phyloP scores from a whole-genome alignment of 2,888 invertebrate genomes.

The Dolichopus griseipennis region DNA sequence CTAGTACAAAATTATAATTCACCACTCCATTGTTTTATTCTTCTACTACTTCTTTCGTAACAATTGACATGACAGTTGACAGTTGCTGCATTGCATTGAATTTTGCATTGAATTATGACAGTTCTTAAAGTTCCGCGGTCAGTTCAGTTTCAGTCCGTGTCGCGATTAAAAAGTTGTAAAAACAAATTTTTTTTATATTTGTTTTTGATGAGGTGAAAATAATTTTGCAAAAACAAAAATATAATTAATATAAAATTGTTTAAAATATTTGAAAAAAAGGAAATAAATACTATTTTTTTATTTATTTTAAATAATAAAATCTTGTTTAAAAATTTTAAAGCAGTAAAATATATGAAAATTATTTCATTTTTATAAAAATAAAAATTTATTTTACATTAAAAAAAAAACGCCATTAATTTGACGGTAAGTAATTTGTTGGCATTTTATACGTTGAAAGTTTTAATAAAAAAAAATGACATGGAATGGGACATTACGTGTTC shows the following conservation, averaged over 20 bases:
- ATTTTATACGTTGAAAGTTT: background rate
- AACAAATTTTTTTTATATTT: no score
- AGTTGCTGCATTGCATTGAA: no score
- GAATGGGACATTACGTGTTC: background rate
- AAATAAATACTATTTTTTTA: background rate
- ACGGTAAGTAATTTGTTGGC: slow-evolving; percentile 6
- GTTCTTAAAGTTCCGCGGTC: background rate
- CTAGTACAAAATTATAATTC: no score
- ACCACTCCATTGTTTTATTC: no score
- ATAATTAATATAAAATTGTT: background rate
- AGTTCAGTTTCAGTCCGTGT: background rate
- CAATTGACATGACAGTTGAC: no score
- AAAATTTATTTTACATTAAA: background rate
- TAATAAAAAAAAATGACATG: background rate
- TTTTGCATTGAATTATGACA: background rate
- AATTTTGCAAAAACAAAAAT: background rate
- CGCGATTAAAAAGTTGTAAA: no score
- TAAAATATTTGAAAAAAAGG: background rate
- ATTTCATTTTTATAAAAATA: background rate
- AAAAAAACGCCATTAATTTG: background rate
- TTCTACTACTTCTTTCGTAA: no score
- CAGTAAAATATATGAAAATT: background rate
- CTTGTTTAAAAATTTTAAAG: no score
- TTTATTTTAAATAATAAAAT: no score
- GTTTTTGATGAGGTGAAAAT: background rate